phyloP scores from a whole-genome alignment of 1,140 invertebrate genomes.

The Agrilus planipennis region DNA sequence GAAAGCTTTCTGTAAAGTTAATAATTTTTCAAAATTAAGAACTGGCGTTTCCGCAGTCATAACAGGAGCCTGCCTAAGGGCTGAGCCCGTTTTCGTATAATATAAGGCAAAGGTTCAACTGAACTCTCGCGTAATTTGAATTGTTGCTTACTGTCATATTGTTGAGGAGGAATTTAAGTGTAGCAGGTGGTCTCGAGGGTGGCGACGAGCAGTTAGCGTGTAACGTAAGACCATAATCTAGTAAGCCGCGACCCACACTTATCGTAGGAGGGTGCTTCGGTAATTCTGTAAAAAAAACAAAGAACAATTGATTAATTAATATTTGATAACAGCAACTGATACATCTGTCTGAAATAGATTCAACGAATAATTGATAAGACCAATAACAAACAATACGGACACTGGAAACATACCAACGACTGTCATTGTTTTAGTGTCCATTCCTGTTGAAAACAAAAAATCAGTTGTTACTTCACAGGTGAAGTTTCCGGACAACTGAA shows the following conservation, averaged over 20 bases:
- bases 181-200: conserved; percentile 58
- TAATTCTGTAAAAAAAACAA: conserved; percentile 37
- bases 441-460: conserved; percentile 57
- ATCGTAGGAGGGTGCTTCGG: conserved; percentile 44
- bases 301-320: too few species aligned
- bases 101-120: conserved; percentile 6
- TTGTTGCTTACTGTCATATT: conserved; percentile 54
- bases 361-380: too few species aligned
- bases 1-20: too few species aligned
- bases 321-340: too few species aligned
- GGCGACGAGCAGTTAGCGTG: conserved; percentile 62
- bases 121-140: conserved; percentile 29
- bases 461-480: conserved; percentile 75
- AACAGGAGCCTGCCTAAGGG: too few species aligned
- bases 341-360: too few species aligned
- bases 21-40: too few species aligned
- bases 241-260: conserved; percentile 28
- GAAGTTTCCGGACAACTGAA: conserved; percentile 66
- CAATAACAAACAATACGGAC: too few species aligned
- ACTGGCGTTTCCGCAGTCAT: too few species aligned
- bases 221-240: conserved; percentile 49
- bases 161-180: conserved; percentile 61
- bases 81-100: too few species aligned
- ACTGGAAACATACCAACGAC: conserved; percentile 67
- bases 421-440: conserved; percentile 49